A percentile compares a stretch with the other conserved stretches of the same genome.
phyloP scores from a whole-genome alignment of 64 coral and sea anemone genomes.

The Dendrophyllia cribrosa region DNA sequence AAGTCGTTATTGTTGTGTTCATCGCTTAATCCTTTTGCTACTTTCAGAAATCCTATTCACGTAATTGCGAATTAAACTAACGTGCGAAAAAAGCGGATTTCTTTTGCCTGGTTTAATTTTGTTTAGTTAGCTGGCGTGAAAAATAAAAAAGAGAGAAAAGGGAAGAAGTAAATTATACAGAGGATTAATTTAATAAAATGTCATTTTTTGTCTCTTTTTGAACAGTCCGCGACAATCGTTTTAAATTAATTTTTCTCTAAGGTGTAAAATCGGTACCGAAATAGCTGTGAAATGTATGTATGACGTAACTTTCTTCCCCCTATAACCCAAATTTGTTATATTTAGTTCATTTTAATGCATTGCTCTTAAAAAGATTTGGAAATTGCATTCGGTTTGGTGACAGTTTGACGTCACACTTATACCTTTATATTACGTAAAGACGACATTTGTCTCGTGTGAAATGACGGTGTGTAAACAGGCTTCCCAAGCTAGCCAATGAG shows the following conservation, averaged over 20 bases:
- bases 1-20: neutral
- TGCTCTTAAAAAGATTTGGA: conserved; percentile 11
- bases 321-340: neutral
- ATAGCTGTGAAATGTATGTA: conserved; percentile 14
- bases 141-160: neutral
- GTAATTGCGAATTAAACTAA: neutral
- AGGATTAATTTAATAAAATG: neutral
- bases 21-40: neutral
- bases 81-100: neutral
- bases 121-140: neutral
- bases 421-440: conserved; percentile 1
- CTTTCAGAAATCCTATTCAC: conserved; percentile 14
- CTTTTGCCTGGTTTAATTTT: neutral
- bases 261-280: neutral
- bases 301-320: neutral
- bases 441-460: conserved; percentile 1
- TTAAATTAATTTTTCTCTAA: neutral
- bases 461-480: neutral
- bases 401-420: conserved; percentile 15
- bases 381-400: neutral
- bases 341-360: conserved; percentile 5
- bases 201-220: neutral
- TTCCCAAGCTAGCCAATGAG: conserved; percentile 21
- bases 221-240: neutral
- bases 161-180: neutral